Evolutionary conservation across 2,888 invertebrate species (phyloP), one percentile per base, ranked within the genome.

Genomic region (Rhingia rostrata): DNA sequence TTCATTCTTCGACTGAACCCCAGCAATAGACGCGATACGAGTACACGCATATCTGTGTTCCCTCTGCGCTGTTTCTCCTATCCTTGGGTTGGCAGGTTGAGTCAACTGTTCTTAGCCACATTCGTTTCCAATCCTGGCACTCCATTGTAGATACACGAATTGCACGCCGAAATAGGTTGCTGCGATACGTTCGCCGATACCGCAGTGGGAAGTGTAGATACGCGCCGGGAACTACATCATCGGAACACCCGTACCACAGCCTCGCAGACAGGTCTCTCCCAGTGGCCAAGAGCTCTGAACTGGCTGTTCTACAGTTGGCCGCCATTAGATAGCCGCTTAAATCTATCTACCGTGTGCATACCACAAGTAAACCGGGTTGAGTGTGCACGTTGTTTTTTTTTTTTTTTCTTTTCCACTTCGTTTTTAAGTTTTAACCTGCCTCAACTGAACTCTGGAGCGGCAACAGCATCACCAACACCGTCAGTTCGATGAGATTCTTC

Each of bases 401-500:
- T 66, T 47, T 45, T 69, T 47, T 73, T 49, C 43, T 39, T 37
- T 63, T 10, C 6, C n/a, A 10, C 10, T 60, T 47, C 39, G 14
- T 22, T 32, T 33, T 30, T 66, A 60, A 32, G 39, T 78, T 61
- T 53, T 70, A 79, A 84, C 83, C 83, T 79, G 79, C 79, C 83
- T 74, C 83, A 79, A 84, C 74, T 79, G 12, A 7, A 37, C 6
- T 37, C 7, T 43, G 41, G 37, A 47, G 58, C 73, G 32, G 43
- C 58, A 14, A 60, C 69, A 63, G 37, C 51, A 35, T 64, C 53
- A 54, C n/a, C 83, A 79, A 53, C 47, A 47, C 56, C 74, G 43
- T 84, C 79, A 84, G 83, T 84, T 79, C 79, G 79, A 79, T 69
- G 69, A 79, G 83, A 84, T 79, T 79, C 83, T 84, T 79, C 79